Base-by-base conservation (phyloP, 2,888 invertebrate genomes). In the Cataglyphis livida region DNA sequence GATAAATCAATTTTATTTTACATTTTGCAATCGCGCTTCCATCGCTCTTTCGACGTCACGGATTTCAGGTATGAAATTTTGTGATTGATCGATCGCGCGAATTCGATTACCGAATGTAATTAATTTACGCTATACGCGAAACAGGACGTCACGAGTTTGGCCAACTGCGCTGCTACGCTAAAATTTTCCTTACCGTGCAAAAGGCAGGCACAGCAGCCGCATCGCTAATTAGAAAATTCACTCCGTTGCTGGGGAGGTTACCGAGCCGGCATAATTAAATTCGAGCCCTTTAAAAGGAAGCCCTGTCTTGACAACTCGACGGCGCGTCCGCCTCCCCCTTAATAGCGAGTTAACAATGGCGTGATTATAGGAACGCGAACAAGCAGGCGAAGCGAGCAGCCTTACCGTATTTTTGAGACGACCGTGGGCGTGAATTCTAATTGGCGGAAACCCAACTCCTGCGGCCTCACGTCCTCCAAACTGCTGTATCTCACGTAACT, bases 401-500 rank as follows among this genome's bases (percentile, higher is more conserved):
- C 86, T 90, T 87, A 94, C 94, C 94, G 92, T 92, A 94, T 94
- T 91, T 94, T 94, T 28, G 94, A 93, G 28, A 94, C 91, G 59
- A 94, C 94, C 44, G 91, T 92, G 12, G 94, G 94, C 4, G 94
- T 94, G 78, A 94, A 94, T 71, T 94, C 94, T 84, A 94, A 86
- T 66, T 93, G 92, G 66, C 83, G 87, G 71, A 94, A 94, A 81
- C 94, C 94, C 70, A 94, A 89, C 62, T 94, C 94, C 65, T 93
- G 91, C 12, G 94, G 88, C 44, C 90, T 93, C 41, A 94, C 92
- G 62, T 94, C 94, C 32, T 94, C 93, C 59, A 94, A 88, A 76
- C 92, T 94, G 84, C 92, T 93, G 87, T 94, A 94, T 64, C 92
- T 92, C 75, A 94, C 92, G 75, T 92, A 91, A 62, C 90, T 93